Conservation (phyloP, 2,888 invertebrate species). For the Andrena fulva region DNA sequence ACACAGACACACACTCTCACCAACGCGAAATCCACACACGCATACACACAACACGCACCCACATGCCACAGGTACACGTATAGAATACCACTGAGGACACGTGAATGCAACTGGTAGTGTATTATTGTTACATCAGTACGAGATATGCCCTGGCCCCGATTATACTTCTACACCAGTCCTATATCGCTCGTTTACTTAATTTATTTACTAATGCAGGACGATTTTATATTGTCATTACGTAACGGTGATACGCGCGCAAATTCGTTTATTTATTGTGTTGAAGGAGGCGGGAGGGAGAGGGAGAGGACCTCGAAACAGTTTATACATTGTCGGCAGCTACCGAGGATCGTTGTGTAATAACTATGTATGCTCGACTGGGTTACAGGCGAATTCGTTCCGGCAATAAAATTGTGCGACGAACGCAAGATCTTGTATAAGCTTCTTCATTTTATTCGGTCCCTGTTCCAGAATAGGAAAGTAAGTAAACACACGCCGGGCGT, state of each 20-base stretch:
- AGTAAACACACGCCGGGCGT: not conserved
- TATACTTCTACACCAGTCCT: conserved; percentile 65
- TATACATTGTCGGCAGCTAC: conserved; percentile 81
- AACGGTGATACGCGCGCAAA: conserved; percentile 65
- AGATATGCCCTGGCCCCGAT: conserved; percentile 65
- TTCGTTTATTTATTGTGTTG: conserved; percentile 80
- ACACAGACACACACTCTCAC: conserved; percentile 26
- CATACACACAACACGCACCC: conserved; percentile 51
- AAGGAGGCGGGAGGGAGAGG: conserved; percentile 64
- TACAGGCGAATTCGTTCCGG: conserved; percentile 72
- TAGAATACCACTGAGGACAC: conserved; percentile 23
- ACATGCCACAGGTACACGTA: conserved; percentile 31
- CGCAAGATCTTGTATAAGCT: conserved; percentile 51
- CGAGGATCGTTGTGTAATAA: conserved; percentile 77
- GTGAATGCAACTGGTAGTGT: conserved; percentile 75
- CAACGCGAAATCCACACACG: conserved; percentile 31
- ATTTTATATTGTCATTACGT: conserved; percentile 79
- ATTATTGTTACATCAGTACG: conserved; percentile 76
- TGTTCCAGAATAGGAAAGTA: conserved; percentile 15
- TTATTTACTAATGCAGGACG: conserved; percentile 80
- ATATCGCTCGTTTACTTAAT: conserved; percentile 81
- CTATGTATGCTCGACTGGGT: conserved; percentile 79
- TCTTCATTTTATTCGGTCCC: conserved; percentile 51
- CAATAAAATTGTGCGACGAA: conserved; percentile 79
- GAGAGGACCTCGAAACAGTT: conserved; percentile 75